Conservation (phyloP, 1,140 invertebrate species). For the Macrobrachium nipponense region DNA sequence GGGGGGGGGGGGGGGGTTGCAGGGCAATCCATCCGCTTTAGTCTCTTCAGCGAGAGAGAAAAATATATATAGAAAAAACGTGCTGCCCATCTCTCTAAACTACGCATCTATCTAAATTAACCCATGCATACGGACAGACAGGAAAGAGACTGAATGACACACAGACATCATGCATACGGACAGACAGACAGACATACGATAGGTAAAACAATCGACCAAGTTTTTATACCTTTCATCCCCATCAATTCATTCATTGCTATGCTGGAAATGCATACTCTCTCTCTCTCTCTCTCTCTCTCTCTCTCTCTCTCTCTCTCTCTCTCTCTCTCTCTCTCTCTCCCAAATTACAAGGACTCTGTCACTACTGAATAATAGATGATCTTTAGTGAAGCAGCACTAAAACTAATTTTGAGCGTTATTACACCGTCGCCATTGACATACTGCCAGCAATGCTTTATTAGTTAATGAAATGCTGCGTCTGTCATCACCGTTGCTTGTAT, state of each 20-base stretch:
- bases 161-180: too few relatives aligned
- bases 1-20: too few relatives aligned
- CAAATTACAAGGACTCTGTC: background rate
- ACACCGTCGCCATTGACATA: background rate
- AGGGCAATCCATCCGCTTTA: too few relatives aligned
- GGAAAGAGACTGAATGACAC: background rate
- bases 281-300: constrained; percentile 16
- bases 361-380: background rate
- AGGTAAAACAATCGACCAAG: background rate
- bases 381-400: background rate
- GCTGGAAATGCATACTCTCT: background rate
- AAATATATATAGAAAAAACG: background rate
- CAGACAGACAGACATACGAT: background rate
- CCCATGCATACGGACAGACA: background rate
- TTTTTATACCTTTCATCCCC: background rate
- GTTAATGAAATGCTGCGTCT: background rate
- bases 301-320: constrained; percentile 9
- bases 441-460: too few relatives aligned
- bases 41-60: background rate
- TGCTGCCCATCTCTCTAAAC: background rate
- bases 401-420: background rate
- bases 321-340: background rate
- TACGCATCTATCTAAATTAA: background rate
- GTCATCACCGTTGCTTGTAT: background rate
- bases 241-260: background rate